phyloP scores from a whole-genome alignment of 2,113 vertebrate species.

The Motacilla alba region DNA sequence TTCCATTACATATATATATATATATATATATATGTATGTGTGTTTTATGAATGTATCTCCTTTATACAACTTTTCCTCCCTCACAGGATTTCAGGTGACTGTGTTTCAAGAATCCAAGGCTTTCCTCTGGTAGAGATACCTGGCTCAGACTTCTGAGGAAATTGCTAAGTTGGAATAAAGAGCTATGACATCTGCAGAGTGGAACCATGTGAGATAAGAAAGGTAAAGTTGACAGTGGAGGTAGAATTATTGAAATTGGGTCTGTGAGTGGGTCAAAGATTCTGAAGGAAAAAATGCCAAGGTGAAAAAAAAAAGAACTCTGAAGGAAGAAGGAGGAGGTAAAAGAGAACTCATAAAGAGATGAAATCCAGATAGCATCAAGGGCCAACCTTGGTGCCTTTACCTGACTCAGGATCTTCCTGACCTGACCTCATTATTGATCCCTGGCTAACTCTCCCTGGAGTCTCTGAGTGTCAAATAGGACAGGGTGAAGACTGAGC shows the following conservation, averaged over 20 bases:
- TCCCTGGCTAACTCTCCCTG: not conserved
- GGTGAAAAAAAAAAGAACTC: not conserved
- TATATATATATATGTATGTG: not conserved
- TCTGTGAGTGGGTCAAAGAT: not conserved
- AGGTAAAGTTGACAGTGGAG: not conserved
- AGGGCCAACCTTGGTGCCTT: not conserved
- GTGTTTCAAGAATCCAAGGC: not conserved
- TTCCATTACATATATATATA: not conserved
- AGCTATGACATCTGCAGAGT: not conserved
- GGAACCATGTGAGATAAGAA: not conserved
- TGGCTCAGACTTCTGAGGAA: not conserved
- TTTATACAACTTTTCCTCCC: not conserved
- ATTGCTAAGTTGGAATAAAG: not conserved
- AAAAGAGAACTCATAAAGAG: not conserved
- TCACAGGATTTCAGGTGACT: not conserved
- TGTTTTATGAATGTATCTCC: not conserved
- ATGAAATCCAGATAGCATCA: not conserved
- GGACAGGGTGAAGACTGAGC: not conserved
- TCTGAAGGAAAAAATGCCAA: not conserved
- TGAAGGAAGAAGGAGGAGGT: not conserved
- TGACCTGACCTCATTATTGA: not conserved
- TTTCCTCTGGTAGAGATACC: not conserved
- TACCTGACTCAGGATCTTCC: not conserved
- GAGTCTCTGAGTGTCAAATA: not conserved
- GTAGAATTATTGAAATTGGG: not conserved